Evolutionary conservation across 2,888 invertebrate genomes (phyloP), one percentile per base, ranked within the genome.

Genomic region (Cosmorhoe ocellata): DNA sequence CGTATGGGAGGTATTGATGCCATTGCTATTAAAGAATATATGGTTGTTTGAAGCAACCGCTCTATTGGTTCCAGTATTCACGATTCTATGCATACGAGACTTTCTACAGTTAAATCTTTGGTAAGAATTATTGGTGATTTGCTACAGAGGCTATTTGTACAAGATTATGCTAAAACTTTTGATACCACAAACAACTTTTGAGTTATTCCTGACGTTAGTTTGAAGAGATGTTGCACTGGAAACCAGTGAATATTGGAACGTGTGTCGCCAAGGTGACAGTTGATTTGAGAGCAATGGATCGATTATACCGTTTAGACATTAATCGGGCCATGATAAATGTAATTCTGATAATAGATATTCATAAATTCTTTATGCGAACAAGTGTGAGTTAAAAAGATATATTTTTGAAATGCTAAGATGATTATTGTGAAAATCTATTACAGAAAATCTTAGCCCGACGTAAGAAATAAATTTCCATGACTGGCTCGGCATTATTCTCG

Each of bases 401-500:
- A 18, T 18, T 18, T 18, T 18, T 18, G 2, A 3, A 18, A 18
- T 18, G 5, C n/a, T 3, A 18, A 18, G 18, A 24, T 5, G 24
- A 24, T 24, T 3, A 24, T 24, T 24, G 57, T 50, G 45, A 63
- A 66, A 63, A 71, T 72, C 60, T 69, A 67, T 60, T 64, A 67
- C 62, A 62, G 63, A 63, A 47, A 54, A 74, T 77, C 72, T 58
- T 74, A 67, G 74, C 73, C 74, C 71, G 75, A 73, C 61, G 72
- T 72, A 75, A 64, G 54, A 62, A 65, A 73, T 74, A 85, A 89
- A 89, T 87, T 86, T 88, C 90, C 89, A 89, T 89, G 89, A 90
- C 90, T 83, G 84, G 84, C 88, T 87, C 70, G 78, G 90, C 90
- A 89, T 86, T 85, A 88, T 87, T 88, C 81, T 86, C 83, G 76